Evolutionary conservation across 1,140 invertebrate species (phyloP), one percentile per base, ranked within the genome.

Genomic region (Diorhabda sublineata): DNA sequence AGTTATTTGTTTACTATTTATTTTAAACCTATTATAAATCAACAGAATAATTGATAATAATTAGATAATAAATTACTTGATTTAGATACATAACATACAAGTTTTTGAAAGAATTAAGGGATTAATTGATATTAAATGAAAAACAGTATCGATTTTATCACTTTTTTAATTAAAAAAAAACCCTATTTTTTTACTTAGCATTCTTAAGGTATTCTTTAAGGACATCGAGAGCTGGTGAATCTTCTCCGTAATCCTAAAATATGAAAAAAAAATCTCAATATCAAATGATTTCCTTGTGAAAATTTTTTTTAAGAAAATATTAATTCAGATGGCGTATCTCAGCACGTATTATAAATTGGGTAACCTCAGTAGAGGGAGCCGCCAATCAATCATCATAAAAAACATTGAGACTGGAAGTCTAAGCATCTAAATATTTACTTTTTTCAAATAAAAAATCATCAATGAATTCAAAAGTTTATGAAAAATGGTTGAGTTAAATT

Each of bases 231-330:
- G 95, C 95, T 77, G 92, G 93, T 59, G 95, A 95, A 81, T 98
- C 96, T 82, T 97, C 95, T 76, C 96, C 96, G 81, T 92, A 98
- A 84, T 98, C 94, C 92, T 94, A 82, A 66, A 88, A 87, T 58
- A 82, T 80, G 78, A 71, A 75, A 64, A 75, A 66, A 75, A 74
- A 26, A 52, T 4, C 6, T 4, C 47, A 52, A 8, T 52, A 52
- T n/a, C 6, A 6, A 52, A n/a, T 52, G 6, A 6, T 8, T 8
- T 6, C 6, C 2, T 52, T 52, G 6, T 8, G 47, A 8, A 52
- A 52, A 8, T 8, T 2, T 8, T 8, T 8, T 8, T 52, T 2
- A 52, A 52, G n/a, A 52, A 56, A 66, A 47, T 58, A 59, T 63
- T 61, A 42, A 7, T 59, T 75, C 74, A 75, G 74, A 60, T 69